These are phyloP conservation scores for Carduelis carduelis DNA, from an alignment of 2,797 vertebrate species.

Conservation along the genomic window DNA sequence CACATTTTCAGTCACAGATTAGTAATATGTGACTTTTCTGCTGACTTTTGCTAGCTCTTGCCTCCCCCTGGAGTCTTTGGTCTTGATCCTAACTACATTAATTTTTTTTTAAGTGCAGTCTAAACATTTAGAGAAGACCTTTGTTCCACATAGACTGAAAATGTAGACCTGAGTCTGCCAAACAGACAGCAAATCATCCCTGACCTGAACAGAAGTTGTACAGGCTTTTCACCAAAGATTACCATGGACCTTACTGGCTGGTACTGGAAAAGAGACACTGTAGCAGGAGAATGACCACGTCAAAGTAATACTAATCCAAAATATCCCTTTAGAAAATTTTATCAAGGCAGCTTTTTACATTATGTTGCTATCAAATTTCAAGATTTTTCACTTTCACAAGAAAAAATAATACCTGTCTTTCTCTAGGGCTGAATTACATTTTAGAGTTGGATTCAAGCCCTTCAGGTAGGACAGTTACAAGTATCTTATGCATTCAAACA, in stretches of 20 bases:
- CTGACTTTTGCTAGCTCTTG: neutral
- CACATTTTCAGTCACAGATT: neutral
- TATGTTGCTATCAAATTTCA: neutral
- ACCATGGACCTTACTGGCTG: neutral
- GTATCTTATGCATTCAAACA: neutral
- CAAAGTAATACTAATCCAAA: neutral
- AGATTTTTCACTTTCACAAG: neutral
- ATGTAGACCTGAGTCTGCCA: neutral
- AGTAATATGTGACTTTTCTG: neutral
- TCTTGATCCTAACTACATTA: neutral
- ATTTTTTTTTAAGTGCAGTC: accelerated
- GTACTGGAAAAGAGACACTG: neutral
- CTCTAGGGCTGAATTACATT: neutral
- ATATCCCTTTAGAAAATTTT: neutral
- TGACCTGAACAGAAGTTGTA: neutral
- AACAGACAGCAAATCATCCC: neutral
- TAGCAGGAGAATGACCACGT: neutral
- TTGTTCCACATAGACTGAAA: neutral
- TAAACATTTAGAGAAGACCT: neutral
- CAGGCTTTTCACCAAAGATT: neutral
- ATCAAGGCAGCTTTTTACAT: neutral
- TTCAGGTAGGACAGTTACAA: neutral
- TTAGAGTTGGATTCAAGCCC: neutral
- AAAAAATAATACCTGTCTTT: neutral
- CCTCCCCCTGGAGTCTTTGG: neutral